These are phyloP conservation scores for Drosophila insularis DNA, from an alignment of 1,140 invertebrate genomes.

Conservation along the genomic window DNA sequence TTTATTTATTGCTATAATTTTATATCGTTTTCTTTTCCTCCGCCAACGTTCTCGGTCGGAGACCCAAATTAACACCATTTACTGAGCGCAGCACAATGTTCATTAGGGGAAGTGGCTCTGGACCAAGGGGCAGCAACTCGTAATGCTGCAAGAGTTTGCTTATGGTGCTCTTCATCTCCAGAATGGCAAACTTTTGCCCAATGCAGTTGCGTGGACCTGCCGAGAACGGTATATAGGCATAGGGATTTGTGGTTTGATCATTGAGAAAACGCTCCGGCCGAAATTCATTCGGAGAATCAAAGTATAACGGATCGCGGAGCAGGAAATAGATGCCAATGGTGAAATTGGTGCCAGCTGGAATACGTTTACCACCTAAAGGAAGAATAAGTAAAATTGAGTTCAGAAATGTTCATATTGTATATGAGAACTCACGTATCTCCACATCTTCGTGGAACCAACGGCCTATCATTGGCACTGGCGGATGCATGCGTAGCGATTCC, in stretches of 20 bases:
- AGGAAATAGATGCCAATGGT: constrained; percentile 82
- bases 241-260: constrained; percentile 82
- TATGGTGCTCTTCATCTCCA: constrained; percentile 87
- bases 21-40: neutral
- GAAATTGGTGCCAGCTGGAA: constrained; percentile 82
- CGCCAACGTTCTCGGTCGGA: constrained; percentile 1
- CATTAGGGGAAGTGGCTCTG: constrained; percentile 42
- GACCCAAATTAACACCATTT: constrained; percentile 62
- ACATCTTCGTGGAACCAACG: constrained; percentile 84
- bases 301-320: constrained; percentile 84
- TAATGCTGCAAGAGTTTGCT: constrained; percentile 79
- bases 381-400: neutral
- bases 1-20: neutral
- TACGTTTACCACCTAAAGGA: constrained; percentile 62
- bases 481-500: constrained; percentile 85
- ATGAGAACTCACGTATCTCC: constrained; percentile 74
- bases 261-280: constrained; percentile 86
- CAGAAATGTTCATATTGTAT: too few relatives aligned
- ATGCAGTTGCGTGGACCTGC: constrained; percentile 86
- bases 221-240: constrained; percentile 86
- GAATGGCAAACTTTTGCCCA: constrained; percentile 90
- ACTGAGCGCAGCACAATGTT: constrained; percentile 63
- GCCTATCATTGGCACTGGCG: constrained; percentile 87
- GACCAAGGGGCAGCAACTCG: constrained; percentile 67
- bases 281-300: constrained; percentile 85